These are phyloP conservation scores for Rhagonycha lutea DNA, from an alignment of 2,888 invertebrate genomes.

Conservation along the genomic window DNA sequence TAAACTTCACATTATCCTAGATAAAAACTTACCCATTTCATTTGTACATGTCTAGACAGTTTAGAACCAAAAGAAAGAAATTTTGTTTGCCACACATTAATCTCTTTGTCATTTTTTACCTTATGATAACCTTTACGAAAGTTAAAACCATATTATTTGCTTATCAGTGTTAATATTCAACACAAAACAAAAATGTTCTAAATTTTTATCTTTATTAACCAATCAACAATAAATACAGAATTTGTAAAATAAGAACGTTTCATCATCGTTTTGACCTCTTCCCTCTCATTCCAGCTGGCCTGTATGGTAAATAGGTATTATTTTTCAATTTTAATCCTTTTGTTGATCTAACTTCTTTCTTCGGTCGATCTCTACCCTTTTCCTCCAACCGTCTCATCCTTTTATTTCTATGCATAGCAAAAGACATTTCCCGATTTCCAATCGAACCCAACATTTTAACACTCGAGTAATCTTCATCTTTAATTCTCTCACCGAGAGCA, in stretches of 20 bases:
- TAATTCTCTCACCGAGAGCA: conserved; percentile 74
- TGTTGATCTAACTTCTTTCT: conserved; percentile 65
- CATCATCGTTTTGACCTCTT: neutral
- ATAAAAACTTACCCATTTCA: neutral
- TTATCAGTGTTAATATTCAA: neutral
- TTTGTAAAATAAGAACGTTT: neutral
- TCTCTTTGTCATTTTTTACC: neutral
- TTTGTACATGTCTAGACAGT: neutral
- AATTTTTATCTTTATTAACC: neutral
- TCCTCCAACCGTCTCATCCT: conserved; percentile 62
- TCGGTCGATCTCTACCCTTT: conserved; percentile 69
- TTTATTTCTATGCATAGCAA: conserved; percentile 65
- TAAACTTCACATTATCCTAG: neutral
- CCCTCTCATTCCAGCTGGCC: neutral
- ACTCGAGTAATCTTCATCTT: conserved; percentile 57
- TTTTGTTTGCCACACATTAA: neutral
- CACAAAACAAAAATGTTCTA: neutral
- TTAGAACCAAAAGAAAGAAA: neutral
- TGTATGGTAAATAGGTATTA: neutral
- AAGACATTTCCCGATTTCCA: conserved; percentile 82
- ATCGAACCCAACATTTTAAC: conserved; percentile 62
- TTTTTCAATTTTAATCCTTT: neutral
- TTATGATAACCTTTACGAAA: neutral
- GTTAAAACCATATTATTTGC: neutral
- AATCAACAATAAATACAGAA: neutral